These are phyloP conservation scores for Oscheius sp. DNA, from an alignment of 2,888 invertebrate genomes.

Conservation along the genomic window DNA sequence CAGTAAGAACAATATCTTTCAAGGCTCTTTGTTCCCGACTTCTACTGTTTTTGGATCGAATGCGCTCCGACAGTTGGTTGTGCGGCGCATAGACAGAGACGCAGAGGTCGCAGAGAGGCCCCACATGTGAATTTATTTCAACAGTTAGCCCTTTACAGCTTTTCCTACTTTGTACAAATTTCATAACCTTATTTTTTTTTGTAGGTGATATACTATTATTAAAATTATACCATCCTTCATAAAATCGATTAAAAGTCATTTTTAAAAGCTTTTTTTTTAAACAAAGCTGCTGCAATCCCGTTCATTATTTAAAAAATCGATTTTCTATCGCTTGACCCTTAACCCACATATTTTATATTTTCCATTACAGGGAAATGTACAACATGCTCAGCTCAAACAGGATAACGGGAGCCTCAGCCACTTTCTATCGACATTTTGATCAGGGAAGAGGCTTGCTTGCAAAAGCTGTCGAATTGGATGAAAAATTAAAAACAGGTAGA, in stretches of 20 bases:
- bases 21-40: background rate
- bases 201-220: no score
- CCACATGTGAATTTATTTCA: constrained; percentile 28
- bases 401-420: constrained; percentile 1
- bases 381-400: constrained; percentile 2
- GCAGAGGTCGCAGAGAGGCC: constrained; percentile 4
- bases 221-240: no score
- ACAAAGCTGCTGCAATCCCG: background rate
- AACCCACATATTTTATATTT: background rate
- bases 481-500: constrained; percentile 23
- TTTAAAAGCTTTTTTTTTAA: background rate
- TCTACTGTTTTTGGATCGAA: background rate
- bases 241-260: no score
- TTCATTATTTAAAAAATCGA: background rate
- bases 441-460: constrained; percentile 24
- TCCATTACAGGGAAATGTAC: constrained; percentile 9
- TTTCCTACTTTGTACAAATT: background rate
- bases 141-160: background rate
- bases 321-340: background rate
- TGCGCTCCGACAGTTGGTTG: background rate
- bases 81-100: constrained; percentile 8
- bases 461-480: constrained; percentile 34
- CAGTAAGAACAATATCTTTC: no score
- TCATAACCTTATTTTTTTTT: background rate
- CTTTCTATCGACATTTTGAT: constrained; percentile 14